phyloP scores from a whole-genome alignment of 2,113 vertebrate genomes.

The Calcarius ornatus region DNA sequence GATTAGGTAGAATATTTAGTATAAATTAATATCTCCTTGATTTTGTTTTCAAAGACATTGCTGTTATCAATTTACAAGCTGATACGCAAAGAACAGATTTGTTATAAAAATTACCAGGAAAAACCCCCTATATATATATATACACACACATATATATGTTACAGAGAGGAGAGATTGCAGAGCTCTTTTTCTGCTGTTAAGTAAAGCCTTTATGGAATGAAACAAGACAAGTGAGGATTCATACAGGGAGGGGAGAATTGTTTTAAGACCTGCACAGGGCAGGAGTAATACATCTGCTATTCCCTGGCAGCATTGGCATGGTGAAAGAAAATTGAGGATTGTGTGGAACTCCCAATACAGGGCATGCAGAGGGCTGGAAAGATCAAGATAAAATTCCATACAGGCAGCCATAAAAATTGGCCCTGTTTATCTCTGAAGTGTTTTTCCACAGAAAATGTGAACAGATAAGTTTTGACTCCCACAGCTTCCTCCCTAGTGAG shows the following conservation, averaged over 20 bases:
- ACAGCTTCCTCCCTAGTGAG: neutral
- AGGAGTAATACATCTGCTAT: neutral
- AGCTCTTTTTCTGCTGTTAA: neutral
- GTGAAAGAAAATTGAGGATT: neutral
- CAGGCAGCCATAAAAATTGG: neutral
- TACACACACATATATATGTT: neutral
- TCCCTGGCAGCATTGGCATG: neutral
- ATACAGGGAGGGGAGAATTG: neutral
- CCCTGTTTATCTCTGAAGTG: neutral
- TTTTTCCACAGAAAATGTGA: neutral
- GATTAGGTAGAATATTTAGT: constrained; percentile 18
- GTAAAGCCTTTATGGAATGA: constrained; percentile 25
- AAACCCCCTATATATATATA: rapidly evolving
- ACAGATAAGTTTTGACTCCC: neutral
- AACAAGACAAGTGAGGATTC: neutral
- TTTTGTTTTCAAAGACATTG: neutral
- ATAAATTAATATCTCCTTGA: neutral
- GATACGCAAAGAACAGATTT: neutral
- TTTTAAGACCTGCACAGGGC: neutral
- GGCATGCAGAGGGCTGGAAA: neutral
- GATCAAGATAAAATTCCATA: neutral
- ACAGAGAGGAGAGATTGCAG: neutral
- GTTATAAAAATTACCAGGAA: constrained; percentile 7
- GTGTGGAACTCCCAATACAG: neutral
- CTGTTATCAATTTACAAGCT: neutral